Evolutionary conservation across 1,140 invertebrate genomes (phyloP).

Genomic region (Atta texana): DNA sequence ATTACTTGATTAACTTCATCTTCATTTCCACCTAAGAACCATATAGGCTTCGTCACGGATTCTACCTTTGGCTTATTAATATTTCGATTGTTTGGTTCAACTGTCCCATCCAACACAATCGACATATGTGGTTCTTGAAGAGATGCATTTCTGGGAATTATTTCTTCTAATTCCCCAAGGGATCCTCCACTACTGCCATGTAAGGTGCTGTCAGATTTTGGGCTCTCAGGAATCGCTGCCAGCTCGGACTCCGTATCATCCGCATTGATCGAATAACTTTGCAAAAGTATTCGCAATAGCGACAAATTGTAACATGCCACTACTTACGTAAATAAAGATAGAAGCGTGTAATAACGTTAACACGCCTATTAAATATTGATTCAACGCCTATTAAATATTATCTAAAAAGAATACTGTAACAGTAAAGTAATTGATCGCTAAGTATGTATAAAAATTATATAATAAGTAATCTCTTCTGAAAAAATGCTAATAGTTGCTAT

Average conservation of each 20-base stretch:
- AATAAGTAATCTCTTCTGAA: neutral
- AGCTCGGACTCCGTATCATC: constrained; percentile 95
- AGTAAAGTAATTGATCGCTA: neutral
- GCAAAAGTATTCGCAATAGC: constrained; percentile 79
- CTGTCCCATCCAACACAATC: constrained; percentile 71
- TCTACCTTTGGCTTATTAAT: constrained; percentile 24
- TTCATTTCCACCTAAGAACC: constrained; percentile 87
- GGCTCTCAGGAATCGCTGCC: constrained; percentile 95
- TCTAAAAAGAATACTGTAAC: neutral
- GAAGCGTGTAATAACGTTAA: constrained; percentile 30
- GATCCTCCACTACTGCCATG: constrained; percentile 90
- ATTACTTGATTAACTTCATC: constrained; percentile 83
- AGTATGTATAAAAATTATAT: constrained; percentile 1
- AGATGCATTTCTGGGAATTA: constrained; percentile 85
- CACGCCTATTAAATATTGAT: neutral
- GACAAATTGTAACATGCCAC: constrained; percentile 77
- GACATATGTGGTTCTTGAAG: constrained; percentile 79
- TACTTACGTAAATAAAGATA: constrained; percentile 66
- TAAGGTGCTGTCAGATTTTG: constrained; percentile 93
- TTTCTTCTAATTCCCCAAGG: constrained; percentile 85
- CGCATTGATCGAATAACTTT: constrained; percentile 91
- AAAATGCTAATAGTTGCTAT: neutral
- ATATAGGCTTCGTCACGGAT: constrained; percentile 84
- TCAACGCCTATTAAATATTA: neutral
- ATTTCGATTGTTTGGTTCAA: constrained; percentile 48